Base-by-base conservation (phyloP, 2,888 invertebrate species). In the Microctonus aethiopoides region DNA sequence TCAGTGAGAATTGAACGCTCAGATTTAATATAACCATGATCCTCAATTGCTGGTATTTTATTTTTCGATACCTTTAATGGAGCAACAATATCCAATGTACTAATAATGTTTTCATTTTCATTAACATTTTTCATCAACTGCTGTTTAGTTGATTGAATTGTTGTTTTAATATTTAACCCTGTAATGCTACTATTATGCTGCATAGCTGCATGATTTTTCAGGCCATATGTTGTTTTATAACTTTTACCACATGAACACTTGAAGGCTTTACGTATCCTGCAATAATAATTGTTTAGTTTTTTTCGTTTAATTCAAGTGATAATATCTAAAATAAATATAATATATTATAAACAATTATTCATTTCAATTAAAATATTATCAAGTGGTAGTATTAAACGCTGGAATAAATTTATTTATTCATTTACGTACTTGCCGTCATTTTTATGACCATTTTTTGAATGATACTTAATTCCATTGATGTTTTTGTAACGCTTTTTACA, bases 401-500 rank as follows among this genome's bases (percentile, higher is more conserved):
- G n/a, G n/a, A n/a, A n/a, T n/a, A n/a, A 52, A 52, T 6, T 2
- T 20, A 52, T 52, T 16, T 52, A 69, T 67, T 64, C 64, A 72
- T 75, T 67, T 71, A 90, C 92, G 90, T 84, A 94, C 94, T 92
- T 93, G 86, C 92, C 92, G 80, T 94, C 94, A 85, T 93, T 94
- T 87, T 94, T 93, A 86, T 95, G 95, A 9, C 94, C 94, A 85
- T 95, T 94, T 87, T 94, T 94, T 54, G 93, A 93, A 87, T 95
- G 95, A 86, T 95, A 95, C 84, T 95, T 95, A 81, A 95, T 94
- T 68, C 95, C 95, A 86, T 95, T 95, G 69, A 94, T 92, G 85
- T 95, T 95, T 87, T 95, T 95, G 87, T 95, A 95, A 52, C 94
- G 90, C 84, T 95, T 95, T 87, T 93, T 93, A 87, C 95, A 95